These are phyloP conservation scores for Rutilus rutilus DNA, from an alignment of 2,113 vertebrate genomes.

Conservation along the genomic window DNA sequence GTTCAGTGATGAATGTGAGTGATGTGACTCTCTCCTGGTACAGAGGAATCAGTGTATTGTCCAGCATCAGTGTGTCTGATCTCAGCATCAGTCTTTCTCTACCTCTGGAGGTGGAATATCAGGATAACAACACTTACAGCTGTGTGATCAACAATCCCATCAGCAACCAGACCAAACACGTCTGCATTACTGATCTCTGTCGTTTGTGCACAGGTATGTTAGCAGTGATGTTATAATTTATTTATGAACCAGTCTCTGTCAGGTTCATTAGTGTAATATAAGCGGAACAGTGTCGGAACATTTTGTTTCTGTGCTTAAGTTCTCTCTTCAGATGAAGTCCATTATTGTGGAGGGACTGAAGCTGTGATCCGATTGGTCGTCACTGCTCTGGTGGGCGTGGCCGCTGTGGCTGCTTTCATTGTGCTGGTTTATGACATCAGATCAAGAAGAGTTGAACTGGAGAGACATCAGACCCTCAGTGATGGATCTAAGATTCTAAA, in stretches of 20 bases:
- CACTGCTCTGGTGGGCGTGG: background rate
- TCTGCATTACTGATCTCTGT: slow-evolving; percentile 1
- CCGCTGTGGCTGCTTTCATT: background rate
- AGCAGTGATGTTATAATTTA: background rate
- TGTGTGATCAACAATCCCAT: background rate
- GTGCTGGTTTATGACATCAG: background rate
- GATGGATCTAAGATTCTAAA: background rate
- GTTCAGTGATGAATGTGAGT: background rate
- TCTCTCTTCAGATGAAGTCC: background rate
- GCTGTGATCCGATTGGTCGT: background rate
- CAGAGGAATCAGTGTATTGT: background rate
- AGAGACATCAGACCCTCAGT: background rate
- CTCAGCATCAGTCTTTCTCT: background rate
- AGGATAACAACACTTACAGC: background rate
- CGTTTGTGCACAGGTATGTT: background rate
- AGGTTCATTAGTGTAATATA: background rate
- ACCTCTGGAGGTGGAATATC: background rate
- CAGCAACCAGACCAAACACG: background rate
- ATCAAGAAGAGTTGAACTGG: background rate
- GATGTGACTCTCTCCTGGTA: background rate
- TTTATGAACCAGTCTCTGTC: background rate
- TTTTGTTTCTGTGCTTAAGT: background rate
- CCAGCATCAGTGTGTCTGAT: background rate
- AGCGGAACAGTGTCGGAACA: background rate
- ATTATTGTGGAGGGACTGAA: background rate